Evolutionary conservation across 2,797 vertebrate species (phyloP).

Genomic region (Anas bahamensis): DNA sequence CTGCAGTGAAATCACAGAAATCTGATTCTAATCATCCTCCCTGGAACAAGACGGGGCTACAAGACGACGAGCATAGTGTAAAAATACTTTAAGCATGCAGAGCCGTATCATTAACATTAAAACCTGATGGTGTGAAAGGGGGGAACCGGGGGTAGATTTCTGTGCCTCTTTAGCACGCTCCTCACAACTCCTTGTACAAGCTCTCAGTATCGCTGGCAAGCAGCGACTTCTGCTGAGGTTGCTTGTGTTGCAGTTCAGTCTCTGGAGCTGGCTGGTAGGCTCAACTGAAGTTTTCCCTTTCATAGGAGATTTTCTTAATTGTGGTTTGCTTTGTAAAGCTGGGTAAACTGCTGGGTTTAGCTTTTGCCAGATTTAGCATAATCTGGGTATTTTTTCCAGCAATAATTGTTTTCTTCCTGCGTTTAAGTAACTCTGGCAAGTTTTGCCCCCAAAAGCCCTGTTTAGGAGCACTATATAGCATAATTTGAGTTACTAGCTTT

Average conservation of each 20-base stretch:
- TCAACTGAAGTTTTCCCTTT: neutral
- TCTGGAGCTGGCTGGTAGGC: neutral
- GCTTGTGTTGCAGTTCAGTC: neutral
- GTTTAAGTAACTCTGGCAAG: neutral
- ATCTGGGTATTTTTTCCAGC: neutral
- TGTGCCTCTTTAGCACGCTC: neutral
- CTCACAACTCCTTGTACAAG: neutral
- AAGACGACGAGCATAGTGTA: conserved; percentile 4
- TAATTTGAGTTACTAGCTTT: neutral
- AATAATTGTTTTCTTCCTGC: conserved; percentile 24
- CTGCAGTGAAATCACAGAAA: conserved; percentile 64
- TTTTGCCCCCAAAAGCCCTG: neutral
- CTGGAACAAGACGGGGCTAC: neutral
- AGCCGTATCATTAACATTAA: neutral
- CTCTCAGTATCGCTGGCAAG: neutral
- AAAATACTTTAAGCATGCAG: neutral
- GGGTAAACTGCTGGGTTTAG: neutral
- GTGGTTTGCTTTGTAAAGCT: conserved; percentile 9
- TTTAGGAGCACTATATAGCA: neutral
- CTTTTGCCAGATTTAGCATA: conserved; percentile 10
- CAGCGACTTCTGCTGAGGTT: neutral
- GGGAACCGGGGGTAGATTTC: neutral
- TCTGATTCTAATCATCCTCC: conserved; percentile 39
- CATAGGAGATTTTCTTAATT: neutral
- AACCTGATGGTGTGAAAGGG: conserved; percentile 19